phyloP scores from a whole-genome alignment of 2,113 vertebrate genomes.

The Percina caprodes region DNA sequence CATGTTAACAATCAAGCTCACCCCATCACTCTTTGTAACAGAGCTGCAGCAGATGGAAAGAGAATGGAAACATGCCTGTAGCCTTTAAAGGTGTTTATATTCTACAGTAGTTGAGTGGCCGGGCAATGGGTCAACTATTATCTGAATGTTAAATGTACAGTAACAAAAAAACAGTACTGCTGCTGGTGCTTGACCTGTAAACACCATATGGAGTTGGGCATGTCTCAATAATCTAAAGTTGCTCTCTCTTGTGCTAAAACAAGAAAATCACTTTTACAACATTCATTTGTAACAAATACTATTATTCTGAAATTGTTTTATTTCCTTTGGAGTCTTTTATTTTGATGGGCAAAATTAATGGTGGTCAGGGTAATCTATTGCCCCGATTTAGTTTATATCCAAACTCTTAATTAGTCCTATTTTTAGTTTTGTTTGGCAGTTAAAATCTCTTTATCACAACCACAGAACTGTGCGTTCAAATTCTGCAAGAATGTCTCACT shows the following conservation, averaged over 20 bases:
- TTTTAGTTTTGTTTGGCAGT: neutral
- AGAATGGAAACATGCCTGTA: conserved; percentile 6
- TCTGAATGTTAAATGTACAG: conserved; percentile 44
- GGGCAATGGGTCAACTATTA: conserved; percentile 14
- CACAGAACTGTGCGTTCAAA: neutral
- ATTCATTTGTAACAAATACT: neutral
- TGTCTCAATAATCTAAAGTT: neutral
- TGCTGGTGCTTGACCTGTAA: conserved; percentile 2
- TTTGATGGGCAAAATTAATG: neutral
- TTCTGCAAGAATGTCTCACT: neutral
- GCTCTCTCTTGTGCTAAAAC: neutral
- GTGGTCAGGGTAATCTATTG: neutral
- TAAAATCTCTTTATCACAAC: neutral
- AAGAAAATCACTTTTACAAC: conserved; percentile 1
- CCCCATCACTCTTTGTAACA: neutral
- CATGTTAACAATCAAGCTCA: neutral
- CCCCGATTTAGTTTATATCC: neutral
- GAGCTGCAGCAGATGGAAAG: conserved; percentile 15
- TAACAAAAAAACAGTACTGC: conserved; percentile 15
- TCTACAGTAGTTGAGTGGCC: conserved; percentile 12
- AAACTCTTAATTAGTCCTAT: neutral
- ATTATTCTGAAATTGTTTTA: neutral
- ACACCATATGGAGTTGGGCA: neutral
- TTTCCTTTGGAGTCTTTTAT: neutral
- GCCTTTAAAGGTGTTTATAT: conserved; percentile 26